phyloP scores from a whole-genome alignment of 2,888 invertebrate species.

The Trypoxylon attenuatum region DNA sequence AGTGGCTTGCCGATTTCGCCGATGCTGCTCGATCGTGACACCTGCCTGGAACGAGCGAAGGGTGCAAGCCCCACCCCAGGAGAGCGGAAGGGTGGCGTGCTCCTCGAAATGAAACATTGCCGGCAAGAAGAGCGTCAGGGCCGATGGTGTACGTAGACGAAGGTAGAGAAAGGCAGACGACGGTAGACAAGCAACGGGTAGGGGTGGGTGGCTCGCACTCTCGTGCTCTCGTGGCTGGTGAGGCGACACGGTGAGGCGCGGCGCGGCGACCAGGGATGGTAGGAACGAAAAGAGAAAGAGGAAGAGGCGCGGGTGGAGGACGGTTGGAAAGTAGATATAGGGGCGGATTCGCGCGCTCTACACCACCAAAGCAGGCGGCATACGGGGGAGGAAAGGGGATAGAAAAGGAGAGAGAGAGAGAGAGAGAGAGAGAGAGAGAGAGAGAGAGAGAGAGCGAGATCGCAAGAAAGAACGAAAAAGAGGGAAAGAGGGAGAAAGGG shows the following conservation, averaged over 20 bases:
- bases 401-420: slow-evolving; percentile 20
- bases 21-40: slow-evolving; percentile 15
- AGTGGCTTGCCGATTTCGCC: neutral
- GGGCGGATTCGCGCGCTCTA: slow-evolving; percentile 63
- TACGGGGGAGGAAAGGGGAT: slow-evolving; percentile 19
- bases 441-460: slow-evolving; percentile 41
- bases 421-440: slow-evolving; percentile 48
- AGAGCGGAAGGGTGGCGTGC: slow-evolving; percentile 55
- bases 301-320: slow-evolving; percentile 28
- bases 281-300: slow-evolving; percentile 21
- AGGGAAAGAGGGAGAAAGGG: slow-evolving; percentile 34
- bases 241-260: slow-evolving; percentile 48
- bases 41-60: slow-evolving; percentile 27
- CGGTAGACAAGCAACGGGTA: slow-evolving; percentile 17
- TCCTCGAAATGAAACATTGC: slow-evolving; percentile 69
- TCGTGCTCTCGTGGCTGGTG: slow-evolving; percentile 21
- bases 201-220: slow-evolving; percentile 47
- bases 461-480: neutral
- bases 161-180: neutral
- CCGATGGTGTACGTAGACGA: slow-evolving; percentile 41
- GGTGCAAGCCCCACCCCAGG: slow-evolving; percentile 56
- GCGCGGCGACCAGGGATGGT: slow-evolving; percentile 21
- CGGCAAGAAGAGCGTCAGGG: slow-evolving; percentile 65
- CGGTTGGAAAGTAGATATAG: slow-evolving; percentile 49
- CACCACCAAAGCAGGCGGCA: slow-evolving; percentile 43